phyloP scores from a whole-genome alignment of 2,888 invertebrate genomes.

The Erynnis tages region DNA sequence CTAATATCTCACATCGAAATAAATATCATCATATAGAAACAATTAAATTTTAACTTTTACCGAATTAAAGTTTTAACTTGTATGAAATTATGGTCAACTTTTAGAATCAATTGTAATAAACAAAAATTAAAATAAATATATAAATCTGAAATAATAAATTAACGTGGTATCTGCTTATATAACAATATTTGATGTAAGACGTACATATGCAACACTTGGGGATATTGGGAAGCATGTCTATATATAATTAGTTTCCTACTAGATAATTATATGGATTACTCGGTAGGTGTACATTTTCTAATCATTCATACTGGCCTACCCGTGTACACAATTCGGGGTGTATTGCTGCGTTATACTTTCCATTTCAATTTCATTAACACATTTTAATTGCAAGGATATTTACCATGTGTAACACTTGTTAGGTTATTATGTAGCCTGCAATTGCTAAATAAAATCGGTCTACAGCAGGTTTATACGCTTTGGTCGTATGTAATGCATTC shows the following conservation, averaged over 20 bases:
- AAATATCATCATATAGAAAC: neutral
- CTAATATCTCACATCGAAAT: neutral
- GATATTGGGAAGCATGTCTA: constrained; percentile 7
- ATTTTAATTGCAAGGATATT: constrained; percentile 17
- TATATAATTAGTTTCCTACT: neutral
- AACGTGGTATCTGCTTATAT: no score
- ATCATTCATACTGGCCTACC: constrained; percentile 2
- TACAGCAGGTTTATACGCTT: neutral
- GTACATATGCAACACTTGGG: neutral
- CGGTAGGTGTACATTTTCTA: constrained; percentile 7
- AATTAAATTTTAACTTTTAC: neutral
- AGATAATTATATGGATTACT: constrained; percentile 1
- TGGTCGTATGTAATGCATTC: constrained; percentile 4
- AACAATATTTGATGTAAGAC: constrained; percentile 6
- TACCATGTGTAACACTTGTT: neutral
- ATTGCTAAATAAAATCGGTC: neutral
- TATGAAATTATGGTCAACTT: no score
- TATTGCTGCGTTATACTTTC: constrained; percentile 5
- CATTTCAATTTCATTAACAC: constrained; percentile 4
- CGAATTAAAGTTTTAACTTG: no score
- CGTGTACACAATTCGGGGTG: constrained; percentile 2
- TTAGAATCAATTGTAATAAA: no score
- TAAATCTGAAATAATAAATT: no score
- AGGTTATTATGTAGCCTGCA: neutral
- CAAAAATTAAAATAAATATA: no score